Evolutionary conservation across 2,797 vertebrate species (phyloP).

Genomic region (Clarias fuscus): DNA sequence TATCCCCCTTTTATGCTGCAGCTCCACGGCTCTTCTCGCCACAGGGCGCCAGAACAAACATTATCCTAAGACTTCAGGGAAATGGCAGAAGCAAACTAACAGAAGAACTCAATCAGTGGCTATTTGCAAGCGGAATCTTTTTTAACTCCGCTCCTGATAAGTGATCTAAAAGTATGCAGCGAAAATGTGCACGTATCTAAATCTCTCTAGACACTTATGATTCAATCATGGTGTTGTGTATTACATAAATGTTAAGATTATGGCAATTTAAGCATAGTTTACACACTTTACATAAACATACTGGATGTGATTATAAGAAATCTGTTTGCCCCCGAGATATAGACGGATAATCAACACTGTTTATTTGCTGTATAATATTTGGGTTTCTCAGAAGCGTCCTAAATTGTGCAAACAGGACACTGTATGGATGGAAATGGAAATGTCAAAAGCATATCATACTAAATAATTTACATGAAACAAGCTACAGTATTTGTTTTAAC

Average conservation of each 20-base stretch:
- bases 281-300: not conserved
- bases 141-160: not conserved
- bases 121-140: not conserved
- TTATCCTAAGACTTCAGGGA: constrained; percentile 29
- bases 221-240: not conserved
- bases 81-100: constrained; percentile 8
- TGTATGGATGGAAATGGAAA: constrained; percentile 70
- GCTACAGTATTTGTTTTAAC: not conserved
- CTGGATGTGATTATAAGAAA: constrained; percentile 45
- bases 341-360: constrained; percentile 55
- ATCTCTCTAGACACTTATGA: not conserved
- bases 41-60: constrained; percentile 16
- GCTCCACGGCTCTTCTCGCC: constrained; percentile 7
- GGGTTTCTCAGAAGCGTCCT: constrained; percentile 55
- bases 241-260: not conserved
- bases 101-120: constrained; percentile 14
- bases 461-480: no score
- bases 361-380: constrained; percentile 64
- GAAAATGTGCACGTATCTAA: not conserved
- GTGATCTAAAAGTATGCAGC: not conserved
- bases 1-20: constrained; percentile 36
- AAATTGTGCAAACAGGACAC: constrained; percentile 66
- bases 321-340: constrained; percentile 65
- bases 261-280: constrained; percentile 30
- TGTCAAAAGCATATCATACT: constrained; percentile 47